Evolutionary conservation across 2,113 vertebrate species (phyloP).

Genomic region (Melanotaenia duboulayi): DNA sequence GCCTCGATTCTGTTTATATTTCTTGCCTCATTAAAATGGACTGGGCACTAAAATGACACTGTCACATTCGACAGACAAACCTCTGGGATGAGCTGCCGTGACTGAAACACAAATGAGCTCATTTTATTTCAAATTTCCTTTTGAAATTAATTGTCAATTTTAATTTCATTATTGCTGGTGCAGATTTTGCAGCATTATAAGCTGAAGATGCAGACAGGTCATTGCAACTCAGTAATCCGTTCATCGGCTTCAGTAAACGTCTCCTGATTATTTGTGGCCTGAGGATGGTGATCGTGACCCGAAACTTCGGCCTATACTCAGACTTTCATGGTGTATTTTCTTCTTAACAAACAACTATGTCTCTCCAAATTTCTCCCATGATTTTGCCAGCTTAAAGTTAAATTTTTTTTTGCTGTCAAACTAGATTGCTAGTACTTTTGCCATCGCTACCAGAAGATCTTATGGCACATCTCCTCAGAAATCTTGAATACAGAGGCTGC

Average conservation of each 20-base stretch:
- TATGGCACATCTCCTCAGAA: no score
- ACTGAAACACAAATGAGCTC: conserved; percentile 4
- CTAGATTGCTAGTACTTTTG: no score
- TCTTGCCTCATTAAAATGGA: conserved; percentile 12
- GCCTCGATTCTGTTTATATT: conserved; percentile 28
- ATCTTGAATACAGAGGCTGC: no score
- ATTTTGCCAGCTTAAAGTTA: not conserved
- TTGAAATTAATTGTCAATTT: not conserved
- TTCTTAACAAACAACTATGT: conserved; percentile 29
- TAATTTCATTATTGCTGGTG: not conserved
- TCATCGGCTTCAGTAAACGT: conserved; percentile 5
- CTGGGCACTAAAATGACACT: not conserved
- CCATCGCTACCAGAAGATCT: no score
- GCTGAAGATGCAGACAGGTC: not conserved
- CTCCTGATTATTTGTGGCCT: conserved; percentile 11
- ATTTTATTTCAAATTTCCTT: not conserved
- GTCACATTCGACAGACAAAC: not conserved
- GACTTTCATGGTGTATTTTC: conserved; percentile 22
- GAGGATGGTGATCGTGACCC: conserved; percentile 5
- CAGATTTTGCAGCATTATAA: conserved; percentile 7
- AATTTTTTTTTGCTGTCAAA: not conserved
- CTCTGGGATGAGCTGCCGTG: not conserved
- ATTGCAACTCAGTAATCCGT: conserved; percentile 8
- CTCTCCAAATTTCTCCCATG: conserved; percentile 25
- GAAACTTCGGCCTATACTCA: conserved; percentile 17